These are phyloP conservation scores for Ennomos erosarius DNA, from an alignment of 2,888 invertebrate species.

Conservation along the genomic window DNA sequence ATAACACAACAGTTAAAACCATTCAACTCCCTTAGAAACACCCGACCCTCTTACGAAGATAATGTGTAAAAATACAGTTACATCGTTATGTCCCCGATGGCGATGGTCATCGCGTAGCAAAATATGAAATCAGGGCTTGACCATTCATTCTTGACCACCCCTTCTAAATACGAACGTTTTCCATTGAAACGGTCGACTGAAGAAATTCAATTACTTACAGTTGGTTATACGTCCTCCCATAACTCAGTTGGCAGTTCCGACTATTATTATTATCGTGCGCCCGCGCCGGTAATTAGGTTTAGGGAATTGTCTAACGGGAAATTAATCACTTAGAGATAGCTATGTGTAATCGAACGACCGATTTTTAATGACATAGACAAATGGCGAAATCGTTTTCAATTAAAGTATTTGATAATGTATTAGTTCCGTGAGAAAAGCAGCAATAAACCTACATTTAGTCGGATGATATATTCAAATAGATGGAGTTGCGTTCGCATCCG, in stretches of 20 bases:
- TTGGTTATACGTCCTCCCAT: slow-evolving; percentile 57
- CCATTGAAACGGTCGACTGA: slow-evolving; percentile 62
- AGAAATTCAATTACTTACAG: slow-evolving; percentile 60
- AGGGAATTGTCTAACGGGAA: slow-evolving; percentile 57
- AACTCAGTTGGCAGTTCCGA: slow-evolving; percentile 52
- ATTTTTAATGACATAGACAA: slow-evolving; percentile 70
- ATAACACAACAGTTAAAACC: slow-evolving; percentile 78
- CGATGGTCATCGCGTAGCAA: slow-evolving; percentile 70
- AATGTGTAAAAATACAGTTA: slow-evolving; percentile 78
- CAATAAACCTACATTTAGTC: slow-evolving; percentile 83
- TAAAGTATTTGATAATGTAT: slow-evolving; percentile 80
- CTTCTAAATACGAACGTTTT: slow-evolving; percentile 64
- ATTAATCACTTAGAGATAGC: slow-evolving; percentile 55
- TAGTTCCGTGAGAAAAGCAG: slow-evolving; percentile 84
- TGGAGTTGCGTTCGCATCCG: slow-evolving; percentile 81
- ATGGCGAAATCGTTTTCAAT: slow-evolving; percentile 80
- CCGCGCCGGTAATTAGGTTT: slow-evolving; percentile 51
- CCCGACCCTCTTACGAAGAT: slow-evolving; percentile 76
- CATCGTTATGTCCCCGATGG: slow-evolving; percentile 70
- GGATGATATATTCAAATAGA: slow-evolving; percentile 83
- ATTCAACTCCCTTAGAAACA: slow-evolving; percentile 77
- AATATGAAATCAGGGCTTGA: slow-evolving; percentile 74
- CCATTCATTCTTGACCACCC: slow-evolving; percentile 75
- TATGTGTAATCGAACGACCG: slow-evolving; percentile 61
- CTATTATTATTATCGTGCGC: slow-evolving; percentile 44